Evolutionary conservation across 2,797 vertebrate species (phyloP), one percentile per base, ranked within the genome.

Genomic region (Lagocephalus sceleratus): DNA sequence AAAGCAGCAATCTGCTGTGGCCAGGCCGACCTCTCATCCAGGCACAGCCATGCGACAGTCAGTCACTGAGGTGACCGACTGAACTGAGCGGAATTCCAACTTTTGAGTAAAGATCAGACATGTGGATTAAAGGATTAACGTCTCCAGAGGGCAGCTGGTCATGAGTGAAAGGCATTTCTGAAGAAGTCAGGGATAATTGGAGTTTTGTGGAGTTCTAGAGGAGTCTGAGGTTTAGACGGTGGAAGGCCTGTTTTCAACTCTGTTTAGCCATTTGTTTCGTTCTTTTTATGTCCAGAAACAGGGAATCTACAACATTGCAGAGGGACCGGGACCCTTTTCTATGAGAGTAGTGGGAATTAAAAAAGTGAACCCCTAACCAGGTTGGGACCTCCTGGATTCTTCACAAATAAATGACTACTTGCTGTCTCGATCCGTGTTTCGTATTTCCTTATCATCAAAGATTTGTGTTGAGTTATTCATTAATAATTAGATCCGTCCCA

Each of bases 51-150:
- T 2, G 19, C 40, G 7, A 73, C 44, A 67, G 79, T 70, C 21
- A 67, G 71, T 66, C 55, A 76, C 44, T 22, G 7, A 41, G 32
- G 17, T 63, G 63, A 58, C 17, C 10, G 22, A 45, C 19, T 45
- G 7, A 29, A 16, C 51, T 63, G 1, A 65, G 43, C 43, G 57
- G 5, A 6, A 52, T 52, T 53, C 53, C 1, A 60, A 2, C 8
- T 55, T 14, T 52, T 51, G 39, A 53, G 63, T 66, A 76, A 71
- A 66, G 43, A 69, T 32, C 39, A 55, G 38, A 17, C 40, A 7
- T 29, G 42, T 67, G 66, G 74, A 83, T 87, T 84, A 81, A 71
- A 61, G 60, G 79, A 84, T 87, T 82, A 84, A 17, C 35, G 61
- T 68, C 63, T 61, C 6, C 15, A 20, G 49, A 61, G 65, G 35